Percentiles rank a stretch among this genome's conserved stretches.
phyloP scores from a whole-genome alignment of 2,797 vertebrate species.

The Xenopus petersii region DNA sequence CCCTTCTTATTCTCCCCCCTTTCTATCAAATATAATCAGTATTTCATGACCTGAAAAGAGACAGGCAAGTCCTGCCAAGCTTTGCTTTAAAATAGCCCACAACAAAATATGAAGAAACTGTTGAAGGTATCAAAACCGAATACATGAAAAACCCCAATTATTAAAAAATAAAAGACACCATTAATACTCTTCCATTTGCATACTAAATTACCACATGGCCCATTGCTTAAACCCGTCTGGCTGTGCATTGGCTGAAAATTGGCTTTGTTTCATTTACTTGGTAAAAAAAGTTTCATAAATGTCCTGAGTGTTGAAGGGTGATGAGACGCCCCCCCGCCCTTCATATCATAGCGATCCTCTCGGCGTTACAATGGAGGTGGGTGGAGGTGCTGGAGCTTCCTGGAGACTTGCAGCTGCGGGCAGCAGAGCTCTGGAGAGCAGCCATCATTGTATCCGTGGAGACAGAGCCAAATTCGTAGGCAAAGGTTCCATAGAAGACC shows the following conservation, averaged over 20 bases:
- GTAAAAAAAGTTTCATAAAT: constrained; percentile 34
- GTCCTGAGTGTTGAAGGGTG: constrained; percentile 39
- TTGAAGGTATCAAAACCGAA: background rate
- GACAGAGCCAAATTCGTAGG: constrained; percentile 91
- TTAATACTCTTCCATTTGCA: constrained; percentile 25
- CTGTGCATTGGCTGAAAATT: constrained; percentile 21
- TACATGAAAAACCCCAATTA: constrained; percentile 16
- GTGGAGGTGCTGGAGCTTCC: constrained; percentile 83
- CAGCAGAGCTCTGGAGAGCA: constrained; percentile 71
- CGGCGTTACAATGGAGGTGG: constrained; percentile 83
- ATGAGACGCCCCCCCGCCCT: constrained; percentile 11
- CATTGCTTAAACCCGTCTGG: background rate
- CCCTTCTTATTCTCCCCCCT: too few species aligned
- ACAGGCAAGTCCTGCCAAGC: background rate
- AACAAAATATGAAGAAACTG: background rate
- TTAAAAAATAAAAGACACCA: constrained; percentile 22
- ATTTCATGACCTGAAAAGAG: too few species aligned
- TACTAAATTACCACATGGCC: background rate
- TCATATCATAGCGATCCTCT: constrained; percentile 85
- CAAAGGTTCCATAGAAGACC: constrained; percentile 94
- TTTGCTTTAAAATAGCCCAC: background rate
- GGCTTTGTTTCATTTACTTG: constrained; percentile 54
- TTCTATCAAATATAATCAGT: too few species aligned
- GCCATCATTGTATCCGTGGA: constrained; percentile 89
- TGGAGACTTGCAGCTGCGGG: constrained; percentile 81